These are phyloP conservation scores for Salpingus planirostris DNA, from an alignment of 2,888 invertebrate genomes.

Conservation along the genomic window DNA sequence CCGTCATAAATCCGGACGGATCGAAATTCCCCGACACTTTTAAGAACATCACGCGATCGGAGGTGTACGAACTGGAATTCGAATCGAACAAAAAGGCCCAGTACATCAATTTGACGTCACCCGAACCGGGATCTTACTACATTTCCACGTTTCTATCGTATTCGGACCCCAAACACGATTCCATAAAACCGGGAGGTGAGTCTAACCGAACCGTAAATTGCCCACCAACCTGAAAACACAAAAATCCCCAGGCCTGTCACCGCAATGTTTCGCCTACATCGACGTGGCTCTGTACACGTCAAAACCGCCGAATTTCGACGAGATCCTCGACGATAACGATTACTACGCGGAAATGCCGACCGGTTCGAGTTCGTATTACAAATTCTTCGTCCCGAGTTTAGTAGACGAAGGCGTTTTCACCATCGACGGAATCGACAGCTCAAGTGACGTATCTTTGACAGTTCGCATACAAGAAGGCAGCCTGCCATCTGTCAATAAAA, in stretches of 20 bases:
- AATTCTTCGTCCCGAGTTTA: slow-evolving; percentile 30
- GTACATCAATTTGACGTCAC: slow-evolving; percentile 54
- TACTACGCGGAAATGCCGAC: not conserved
- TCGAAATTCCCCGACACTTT: slow-evolving; percentile 56
- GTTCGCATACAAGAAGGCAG: slow-evolving; percentile 48
- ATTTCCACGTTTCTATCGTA: slow-evolving; percentile 69
- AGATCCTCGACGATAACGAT: slow-evolving; percentile 14
- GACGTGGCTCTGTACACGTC: slow-evolving; percentile 31
- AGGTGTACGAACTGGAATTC: slow-evolving; percentile 51
- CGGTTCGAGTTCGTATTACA: slow-evolving; percentile 17
- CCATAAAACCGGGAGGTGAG: slow-evolving; percentile 68
- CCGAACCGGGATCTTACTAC: slow-evolving; percentile 71
- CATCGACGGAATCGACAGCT: not conserved
- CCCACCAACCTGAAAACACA: no score
- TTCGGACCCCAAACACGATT: slow-evolving; percentile 61
- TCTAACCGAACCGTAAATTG: no score
- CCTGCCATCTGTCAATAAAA: slow-evolving; percentile 42
- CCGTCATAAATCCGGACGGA: slow-evolving; percentile 74
- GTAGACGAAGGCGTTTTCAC: slow-evolving; percentile 5
- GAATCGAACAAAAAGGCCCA: slow-evolving; percentile 53
- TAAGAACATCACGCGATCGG: slow-evolving; percentile 34
- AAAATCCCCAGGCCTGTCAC: slow-evolving; percentile 56
- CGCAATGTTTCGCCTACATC: slow-evolving; percentile 42
- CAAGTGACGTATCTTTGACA: slow-evolving; percentile 20
- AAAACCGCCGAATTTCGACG: slow-evolving; percentile 20